A percentile compares a stretch with the other conserved stretches of the same genome.
Conservation (phyloP, 2,113 vertebrate species). For the Chamaetylas fuelleborni region DNA sequence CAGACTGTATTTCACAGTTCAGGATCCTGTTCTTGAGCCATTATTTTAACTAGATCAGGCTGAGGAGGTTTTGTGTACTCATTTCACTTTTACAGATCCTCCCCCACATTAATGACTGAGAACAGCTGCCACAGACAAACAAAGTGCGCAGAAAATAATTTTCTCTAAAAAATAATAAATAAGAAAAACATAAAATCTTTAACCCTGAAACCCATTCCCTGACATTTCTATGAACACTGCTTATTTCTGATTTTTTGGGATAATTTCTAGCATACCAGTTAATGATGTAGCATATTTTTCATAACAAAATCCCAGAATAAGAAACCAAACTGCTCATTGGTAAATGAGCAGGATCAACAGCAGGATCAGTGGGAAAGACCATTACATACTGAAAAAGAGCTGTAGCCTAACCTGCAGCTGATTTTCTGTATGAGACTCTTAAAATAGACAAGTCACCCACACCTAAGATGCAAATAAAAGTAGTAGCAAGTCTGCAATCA, state of each 20-base stretch:
- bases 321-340: background rate
- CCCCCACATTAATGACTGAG: background rate
- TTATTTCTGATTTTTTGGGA: background rate
- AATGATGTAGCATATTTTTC: background rate
- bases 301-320: background rate
- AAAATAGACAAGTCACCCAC: background rate
- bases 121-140: background rate
- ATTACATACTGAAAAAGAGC: background rate
- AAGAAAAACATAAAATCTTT: background rate
- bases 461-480: background rate
- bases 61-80: background rate
- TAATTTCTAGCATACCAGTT: background rate
- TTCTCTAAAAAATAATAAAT: background rate
- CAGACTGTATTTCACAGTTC: background rate
- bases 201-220: background rate
- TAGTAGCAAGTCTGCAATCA: background rate
- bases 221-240: background rate
- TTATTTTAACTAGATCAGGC: background rate
- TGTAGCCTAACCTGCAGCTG: background rate
- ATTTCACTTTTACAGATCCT: conserved; percentile 17
- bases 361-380: background rate
- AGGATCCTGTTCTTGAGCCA: background rate
- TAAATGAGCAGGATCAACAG: background rate
- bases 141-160: background rate
- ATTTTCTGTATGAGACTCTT: background rate